phyloP scores from a whole-genome alignment of 2,113 vertebrate genomes.

The Corvus moneduloides region DNA sequence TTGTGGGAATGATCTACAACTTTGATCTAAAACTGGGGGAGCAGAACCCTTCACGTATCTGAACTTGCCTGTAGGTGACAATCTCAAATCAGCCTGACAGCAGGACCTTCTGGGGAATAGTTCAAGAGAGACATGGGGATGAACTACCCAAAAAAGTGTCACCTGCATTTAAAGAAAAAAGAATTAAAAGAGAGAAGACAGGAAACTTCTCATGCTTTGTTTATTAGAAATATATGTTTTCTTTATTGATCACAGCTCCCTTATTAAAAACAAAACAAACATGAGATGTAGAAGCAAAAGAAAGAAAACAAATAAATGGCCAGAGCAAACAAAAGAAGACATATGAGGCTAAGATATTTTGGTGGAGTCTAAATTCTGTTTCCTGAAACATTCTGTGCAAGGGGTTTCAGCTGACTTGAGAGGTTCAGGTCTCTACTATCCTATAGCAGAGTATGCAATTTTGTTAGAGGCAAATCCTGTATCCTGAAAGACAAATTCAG shows the following conservation, averaged over 20 bases:
- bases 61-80: neutral
- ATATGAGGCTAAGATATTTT: neutral
- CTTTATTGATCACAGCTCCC: neutral
- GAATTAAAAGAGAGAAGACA: neutral
- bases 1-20: neutral
- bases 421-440: neutral
- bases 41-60: neutral
- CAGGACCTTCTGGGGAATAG: neutral
- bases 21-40: neutral
- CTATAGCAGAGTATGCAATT: neutral
- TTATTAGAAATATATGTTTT: neutral
- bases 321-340: neutral
- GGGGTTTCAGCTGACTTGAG: neutral
- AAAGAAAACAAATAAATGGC: neutral
- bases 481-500: neutral
- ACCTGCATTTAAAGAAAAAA: neutral
- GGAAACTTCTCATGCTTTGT: neutral
- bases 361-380: neutral
- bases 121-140: neutral
- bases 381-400: neutral
- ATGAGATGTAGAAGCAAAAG: neutral
- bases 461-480: neutral
- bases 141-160: neutral
- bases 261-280: neutral
- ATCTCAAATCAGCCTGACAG: neutral